A percentile compares a stretch with the other conserved stretches of the same genome.
Evolutionary conservation across 2,888 invertebrate genomes (phyloP).

Genomic region (Cephus pulcher): DNA sequence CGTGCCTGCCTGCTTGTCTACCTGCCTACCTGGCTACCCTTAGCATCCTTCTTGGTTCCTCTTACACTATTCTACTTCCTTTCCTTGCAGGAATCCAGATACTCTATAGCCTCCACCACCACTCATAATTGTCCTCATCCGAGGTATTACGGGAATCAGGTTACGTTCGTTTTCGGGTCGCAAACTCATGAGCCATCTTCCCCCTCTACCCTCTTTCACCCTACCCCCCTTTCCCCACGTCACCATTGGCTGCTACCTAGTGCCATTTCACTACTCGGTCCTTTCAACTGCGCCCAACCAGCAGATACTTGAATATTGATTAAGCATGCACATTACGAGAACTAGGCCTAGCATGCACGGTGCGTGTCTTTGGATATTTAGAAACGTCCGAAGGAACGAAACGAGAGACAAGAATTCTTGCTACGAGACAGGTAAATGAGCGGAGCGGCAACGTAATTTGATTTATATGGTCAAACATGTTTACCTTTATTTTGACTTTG

Average conservation of each 20-base stretch:
- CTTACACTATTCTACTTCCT: background rate
- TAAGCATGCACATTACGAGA: slow-evolving; percentile 50
- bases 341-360: slow-evolving; percentile 33
- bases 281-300: slow-evolving; percentile 3
- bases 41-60: slow-evolving; percentile 12
- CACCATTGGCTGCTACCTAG: background rate
- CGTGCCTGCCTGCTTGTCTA: slow-evolving; percentile 13
- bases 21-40: background rate
- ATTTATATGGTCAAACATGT: slow-evolving; percentile 7
- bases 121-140: slow-evolving; percentile 53
- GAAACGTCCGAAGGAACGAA: slow-evolving; percentile 15
- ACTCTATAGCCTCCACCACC: slow-evolving; percentile 14
- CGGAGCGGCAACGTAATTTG: slow-evolving; percentile 16
- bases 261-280: background rate
- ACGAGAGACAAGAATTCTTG: slow-evolving; percentile 9
- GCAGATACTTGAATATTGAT: slow-evolving; percentile 54
- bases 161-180: background rate
- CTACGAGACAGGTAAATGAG: slow-evolving; percentile 13
- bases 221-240: too few species aligned
- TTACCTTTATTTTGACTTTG: background rate
- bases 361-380: slow-evolving; percentile 50
- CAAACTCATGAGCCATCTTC: background rate
- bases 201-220: background rate
- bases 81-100: background rate
- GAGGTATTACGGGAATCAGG: slow-evolving; percentile 26